phyloP scores from a whole-genome alignment of 1,140 invertebrate genomes.

The Atopsyche davidsoni region DNA sequence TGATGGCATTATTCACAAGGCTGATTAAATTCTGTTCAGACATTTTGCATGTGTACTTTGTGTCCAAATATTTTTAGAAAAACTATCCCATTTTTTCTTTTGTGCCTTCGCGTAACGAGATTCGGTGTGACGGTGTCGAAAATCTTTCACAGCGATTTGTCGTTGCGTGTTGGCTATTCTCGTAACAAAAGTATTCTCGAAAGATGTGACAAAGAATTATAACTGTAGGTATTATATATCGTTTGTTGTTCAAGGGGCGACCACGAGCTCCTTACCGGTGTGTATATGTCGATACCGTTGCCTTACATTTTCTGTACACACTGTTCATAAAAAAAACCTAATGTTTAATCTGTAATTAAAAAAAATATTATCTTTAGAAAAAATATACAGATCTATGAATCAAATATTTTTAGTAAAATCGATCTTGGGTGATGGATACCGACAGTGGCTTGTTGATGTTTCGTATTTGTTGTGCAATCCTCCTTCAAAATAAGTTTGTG shows the following conservation, averaged over 20 bases:
- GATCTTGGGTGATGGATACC: too few relatives aligned
- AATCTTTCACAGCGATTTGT: neutral
- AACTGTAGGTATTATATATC: neutral
- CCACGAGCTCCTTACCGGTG: neutral
- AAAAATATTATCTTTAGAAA: neutral
- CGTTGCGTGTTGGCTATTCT: constrained; percentile 7
- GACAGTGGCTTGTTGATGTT: too few relatives aligned
- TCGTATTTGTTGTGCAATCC: too few relatives aligned
- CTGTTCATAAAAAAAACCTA: neutral
- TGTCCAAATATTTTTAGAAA: neutral
- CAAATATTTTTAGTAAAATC: constrained; percentile 10
- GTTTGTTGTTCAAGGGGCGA: neutral
- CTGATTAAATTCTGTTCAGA: too few relatives aligned
- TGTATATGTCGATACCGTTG: neutral
- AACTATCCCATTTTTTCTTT: neutral
- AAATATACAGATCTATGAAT: neutral
- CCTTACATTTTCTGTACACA: neutral
- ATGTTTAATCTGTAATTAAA: neutral
- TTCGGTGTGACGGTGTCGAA: neutral
- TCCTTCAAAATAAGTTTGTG: too few relatives aligned
- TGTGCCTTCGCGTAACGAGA: neutral
- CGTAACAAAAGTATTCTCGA: constrained; percentile 15
- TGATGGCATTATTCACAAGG: too few relatives aligned
- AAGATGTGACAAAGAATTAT: constrained; percentile 12
- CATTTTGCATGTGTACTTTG: neutral